Evolutionary conservation across 1,140 invertebrate genomes (phyloP), one percentile per base, ranked within the genome.

Genomic region (Catajapyx aquilonaris): DNA sequence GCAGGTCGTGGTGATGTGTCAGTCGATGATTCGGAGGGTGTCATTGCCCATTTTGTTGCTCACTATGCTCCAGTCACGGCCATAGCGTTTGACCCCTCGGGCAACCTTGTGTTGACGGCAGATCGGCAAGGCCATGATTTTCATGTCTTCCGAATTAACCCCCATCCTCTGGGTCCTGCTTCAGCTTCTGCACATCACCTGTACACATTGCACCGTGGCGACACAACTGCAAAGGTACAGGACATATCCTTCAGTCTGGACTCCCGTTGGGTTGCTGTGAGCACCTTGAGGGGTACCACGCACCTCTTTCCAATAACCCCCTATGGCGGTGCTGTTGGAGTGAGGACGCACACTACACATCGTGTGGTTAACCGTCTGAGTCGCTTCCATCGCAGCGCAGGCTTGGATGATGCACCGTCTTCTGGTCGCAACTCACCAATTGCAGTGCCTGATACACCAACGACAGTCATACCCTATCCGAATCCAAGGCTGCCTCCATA

Each of bases 281-380:
- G 84, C 18, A 95, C 93, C 4, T 64, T 93, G 44, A 72, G 93
- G 42, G 93, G 91, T 39, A 97, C 93, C 2, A 94, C 90, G 13
- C 94, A 98, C 55, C 76, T 97, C 31, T 97, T 96, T 63, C 87
- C 93, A 1, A 75, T 97, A 7, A 90, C 85, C 17, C 83, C 90
- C n/a, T 97, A 96, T 54, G 94, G 93, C 42, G 94, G 88, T 41
- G 65, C 76, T 36, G 71, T 86, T 33, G 85, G 78, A 38, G 72
- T 88, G 19, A 68, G 93, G 41, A 97, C 93, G 5, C 93, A 98
- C 59, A 80, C 81, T 23, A 80, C 79, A 21, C 69, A 80, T 37
- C 76, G 87, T 53, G 87, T 97, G 44, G 91, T 96, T 11, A 97
- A 97, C 61, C 73, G 81, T 46, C 66, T 90, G 45, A 95, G 88